phyloP scores from a whole-genome alignment of 2,888 invertebrate species.

The Amphiduros pacificus region DNA sequence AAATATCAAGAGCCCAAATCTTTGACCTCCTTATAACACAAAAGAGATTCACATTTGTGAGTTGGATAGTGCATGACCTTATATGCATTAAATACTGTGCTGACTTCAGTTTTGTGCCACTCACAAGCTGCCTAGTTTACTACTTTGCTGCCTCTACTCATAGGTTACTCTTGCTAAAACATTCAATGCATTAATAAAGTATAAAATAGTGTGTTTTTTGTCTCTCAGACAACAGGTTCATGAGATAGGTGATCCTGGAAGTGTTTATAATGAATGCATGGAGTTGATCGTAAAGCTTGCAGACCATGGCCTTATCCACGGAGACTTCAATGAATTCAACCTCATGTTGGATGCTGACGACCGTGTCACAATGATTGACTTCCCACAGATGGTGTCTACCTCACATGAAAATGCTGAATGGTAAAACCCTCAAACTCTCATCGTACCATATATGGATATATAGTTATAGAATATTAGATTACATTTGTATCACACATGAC shows the following conservation, averaged over 20 bases:
- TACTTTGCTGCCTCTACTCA: not conserved
- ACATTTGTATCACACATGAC: no score
- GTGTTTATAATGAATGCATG: slow-evolving; percentile 92
- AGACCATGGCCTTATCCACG: slow-evolving; percentile 94
- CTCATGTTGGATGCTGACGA: slow-evolving; percentile 80
- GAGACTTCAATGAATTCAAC: slow-evolving; percentile 99
- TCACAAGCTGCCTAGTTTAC: no score
- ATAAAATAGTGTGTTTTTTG: not conserved
- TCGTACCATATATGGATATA: not conserved
- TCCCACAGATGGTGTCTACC: slow-evolving; percentile 98
- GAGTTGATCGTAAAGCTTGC: slow-evolving; percentile 86
- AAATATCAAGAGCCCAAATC: no score
- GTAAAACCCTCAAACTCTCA: slow-evolving; percentile 59
- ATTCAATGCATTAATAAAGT: not conserved
- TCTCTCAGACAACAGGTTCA: slow-evolving; percentile 62
- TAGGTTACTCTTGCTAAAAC: no score
- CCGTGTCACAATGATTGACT: slow-evolving; percentile 82
- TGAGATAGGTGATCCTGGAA: slow-evolving; percentile 71
- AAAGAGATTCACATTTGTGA: no score
- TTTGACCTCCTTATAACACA: no score
- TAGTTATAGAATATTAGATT: no score
- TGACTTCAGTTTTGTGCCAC: no score
- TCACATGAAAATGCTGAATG: slow-evolving; percentile 85
- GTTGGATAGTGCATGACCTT: no score
- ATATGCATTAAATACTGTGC: no score